A percentile compares a stretch with the other conserved stretches of the same genome.
Conservation (phyloP, 2,797 vertebrate genomes). For the Pempheris klunzingeri region DNA sequence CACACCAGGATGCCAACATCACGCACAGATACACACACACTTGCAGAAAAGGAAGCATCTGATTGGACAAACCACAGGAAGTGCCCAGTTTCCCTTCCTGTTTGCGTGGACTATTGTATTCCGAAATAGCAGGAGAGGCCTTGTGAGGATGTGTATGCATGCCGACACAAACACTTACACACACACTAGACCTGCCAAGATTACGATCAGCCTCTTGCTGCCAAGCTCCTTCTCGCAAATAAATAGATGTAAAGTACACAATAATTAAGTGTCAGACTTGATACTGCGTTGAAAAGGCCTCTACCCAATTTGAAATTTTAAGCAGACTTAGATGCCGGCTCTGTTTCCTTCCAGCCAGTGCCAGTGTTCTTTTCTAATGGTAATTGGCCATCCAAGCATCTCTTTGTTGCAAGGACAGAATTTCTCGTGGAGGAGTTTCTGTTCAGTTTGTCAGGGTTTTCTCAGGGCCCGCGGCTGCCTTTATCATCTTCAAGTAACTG, state of each 20-base stretch:
- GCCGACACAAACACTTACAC: conserved; percentile 9
- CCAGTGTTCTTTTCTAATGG: conserved; percentile 54
- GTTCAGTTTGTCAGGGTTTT: conserved; percentile 34
- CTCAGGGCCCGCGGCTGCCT: conserved; percentile 16
- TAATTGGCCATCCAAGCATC: conserved; percentile 43
- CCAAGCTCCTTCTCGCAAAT: conserved; percentile 34
- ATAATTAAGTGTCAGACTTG: conserved; percentile 66
- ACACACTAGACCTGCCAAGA: conserved; percentile 11
- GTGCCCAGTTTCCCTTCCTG: conserved; percentile 62
- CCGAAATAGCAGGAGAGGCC: conserved; percentile 15
- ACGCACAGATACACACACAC: not conserved
- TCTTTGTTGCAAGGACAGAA: conserved; percentile 46
- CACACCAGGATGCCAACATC: conserved; percentile 55
- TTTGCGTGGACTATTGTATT: conserved; percentile 59
- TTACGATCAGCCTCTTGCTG: conserved; percentile 49
- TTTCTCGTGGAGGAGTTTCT: conserved; percentile 24
- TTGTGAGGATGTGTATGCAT: conserved; percentile 9
- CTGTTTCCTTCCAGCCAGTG: conserved; percentile 35
- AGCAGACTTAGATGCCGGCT: conserved; percentile 38
- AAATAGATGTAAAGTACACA: conserved; percentile 60
- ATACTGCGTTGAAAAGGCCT: conserved; percentile 51
- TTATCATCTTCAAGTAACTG: not conserved
- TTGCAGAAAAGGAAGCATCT: conserved; percentile 54
- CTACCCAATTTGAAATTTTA: conserved; percentile 58
- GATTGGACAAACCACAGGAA: conserved; percentile 67